phyloP scores from a whole-genome alignment of 1,140 invertebrate genomes.

The Holcopasites calliopsidis region DNA sequence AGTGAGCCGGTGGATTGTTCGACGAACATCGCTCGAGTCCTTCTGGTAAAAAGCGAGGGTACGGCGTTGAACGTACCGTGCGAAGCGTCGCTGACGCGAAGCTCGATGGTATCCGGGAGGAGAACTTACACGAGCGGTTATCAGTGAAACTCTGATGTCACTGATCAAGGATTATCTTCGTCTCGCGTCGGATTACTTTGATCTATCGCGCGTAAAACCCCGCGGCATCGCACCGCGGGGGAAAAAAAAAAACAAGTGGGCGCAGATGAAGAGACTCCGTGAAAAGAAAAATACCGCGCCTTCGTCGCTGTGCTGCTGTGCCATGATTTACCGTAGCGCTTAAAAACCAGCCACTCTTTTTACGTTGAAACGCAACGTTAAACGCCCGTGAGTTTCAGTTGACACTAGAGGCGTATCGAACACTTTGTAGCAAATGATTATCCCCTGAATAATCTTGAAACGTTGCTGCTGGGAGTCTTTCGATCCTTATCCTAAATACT shows the following conservation, averaged over 20 bases:
- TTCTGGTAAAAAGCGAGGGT: not conserved
- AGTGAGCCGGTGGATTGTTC: not conserved
- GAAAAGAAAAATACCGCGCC: not conserved
- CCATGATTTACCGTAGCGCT: slow-evolving; percentile 18
- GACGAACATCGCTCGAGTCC: not conserved
- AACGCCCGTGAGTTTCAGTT: not conserved
- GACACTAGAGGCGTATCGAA: not conserved
- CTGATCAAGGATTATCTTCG: slow-evolving; percentile 16
- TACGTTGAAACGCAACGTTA: not conserved
- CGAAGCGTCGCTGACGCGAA: not conserved
- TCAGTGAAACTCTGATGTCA: not conserved
- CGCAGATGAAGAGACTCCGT: not conserved
- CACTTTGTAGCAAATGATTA: not conserved
- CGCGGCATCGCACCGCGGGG: no score
- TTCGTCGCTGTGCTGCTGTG: not conserved
- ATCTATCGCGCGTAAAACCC: slow-evolving; percentile 18
- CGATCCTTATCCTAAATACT: no score
- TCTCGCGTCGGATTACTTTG: not conserved
- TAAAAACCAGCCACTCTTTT: not conserved
- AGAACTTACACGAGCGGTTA: not conserved
- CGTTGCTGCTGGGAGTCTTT: no score
- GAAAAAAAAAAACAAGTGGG: not conserved
- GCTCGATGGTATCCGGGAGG: not conserved
- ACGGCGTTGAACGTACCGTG: not conserved
- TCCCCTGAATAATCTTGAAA: no score